A percentile compares a stretch with the other conserved stretches of the same genome.
phyloP scores from a whole-genome alignment of 1,140 invertebrate genomes.

The Hesperophylax magnus region DNA sequence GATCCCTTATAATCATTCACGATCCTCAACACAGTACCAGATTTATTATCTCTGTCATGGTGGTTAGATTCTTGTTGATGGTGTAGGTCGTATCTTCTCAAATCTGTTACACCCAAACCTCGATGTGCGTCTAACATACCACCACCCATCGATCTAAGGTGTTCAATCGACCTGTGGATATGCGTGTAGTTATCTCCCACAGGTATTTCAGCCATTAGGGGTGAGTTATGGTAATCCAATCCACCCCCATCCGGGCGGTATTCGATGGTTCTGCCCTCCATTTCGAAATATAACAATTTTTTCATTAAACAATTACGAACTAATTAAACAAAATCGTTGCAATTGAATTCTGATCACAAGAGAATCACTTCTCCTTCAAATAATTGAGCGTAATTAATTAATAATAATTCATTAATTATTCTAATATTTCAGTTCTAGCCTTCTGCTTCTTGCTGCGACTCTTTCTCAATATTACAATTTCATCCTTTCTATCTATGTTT shows the following conservation, averaged over 20 bases:
- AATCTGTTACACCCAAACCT: slow-evolving; percentile 69
- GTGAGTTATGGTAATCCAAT: slow-evolving; percentile 74
- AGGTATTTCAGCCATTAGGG: slow-evolving; percentile 74
- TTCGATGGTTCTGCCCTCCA: slow-evolving; percentile 75
- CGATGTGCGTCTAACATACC: slow-evolving; percentile 70
- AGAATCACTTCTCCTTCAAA: neutral
- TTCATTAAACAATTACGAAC: slow-evolving; percentile 30
- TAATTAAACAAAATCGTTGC: slow-evolving; percentile 25
- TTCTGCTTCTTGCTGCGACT: neutral
- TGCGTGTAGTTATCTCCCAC: slow-evolving; percentile 74
- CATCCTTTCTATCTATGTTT: neutral
- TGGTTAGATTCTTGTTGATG: slow-evolving; percentile 62
- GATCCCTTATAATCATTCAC: slow-evolving; percentile 66
- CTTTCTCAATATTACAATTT: neutral
- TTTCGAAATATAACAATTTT: slow-evolving; percentile 60
- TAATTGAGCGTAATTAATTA: slow-evolving; percentile 31
- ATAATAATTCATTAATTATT: neutral
- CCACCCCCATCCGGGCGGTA: slow-evolving; percentile 72
- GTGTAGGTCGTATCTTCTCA: slow-evolving; percentile 70
- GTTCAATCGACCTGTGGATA: slow-evolving; percentile 79
- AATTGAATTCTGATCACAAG: slow-evolving; percentile 22
- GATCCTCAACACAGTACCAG: slow-evolving; percentile 66
- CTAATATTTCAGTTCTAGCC: neutral
- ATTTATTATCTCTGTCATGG: slow-evolving; percentile 69
- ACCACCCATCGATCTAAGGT: slow-evolving; percentile 74